phyloP scores from a whole-genome alignment of 1,140 invertebrate genomes.

The Caenorhabditis remanei region DNA sequence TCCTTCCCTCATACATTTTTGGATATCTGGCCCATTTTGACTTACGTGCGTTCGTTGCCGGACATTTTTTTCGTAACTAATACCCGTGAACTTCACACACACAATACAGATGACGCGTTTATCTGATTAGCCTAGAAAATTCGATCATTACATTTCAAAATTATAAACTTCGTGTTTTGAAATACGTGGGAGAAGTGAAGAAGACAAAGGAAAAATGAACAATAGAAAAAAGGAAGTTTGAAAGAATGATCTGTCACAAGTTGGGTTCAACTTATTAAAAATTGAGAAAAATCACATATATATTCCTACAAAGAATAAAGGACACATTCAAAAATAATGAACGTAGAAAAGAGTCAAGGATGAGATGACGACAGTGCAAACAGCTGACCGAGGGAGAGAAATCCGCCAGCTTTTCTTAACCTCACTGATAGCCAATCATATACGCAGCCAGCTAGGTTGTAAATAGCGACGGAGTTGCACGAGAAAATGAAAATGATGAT shows the following conservation, averaged over 20 bases:
- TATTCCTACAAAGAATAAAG: background rate
- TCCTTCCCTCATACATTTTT: no score
- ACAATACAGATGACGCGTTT: constrained; percentile 34
- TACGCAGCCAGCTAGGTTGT: constrained; percentile 22
- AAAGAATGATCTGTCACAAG: background rate
- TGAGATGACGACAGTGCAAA: constrained; percentile 20
- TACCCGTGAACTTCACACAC: constrained; percentile 33
- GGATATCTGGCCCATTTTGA: background rate
- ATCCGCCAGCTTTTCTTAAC: constrained; percentile 41
- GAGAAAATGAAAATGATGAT: constrained; percentile 1
- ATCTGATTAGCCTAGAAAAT: constrained; percentile 29
- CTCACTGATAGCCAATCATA: constrained; percentile 51
- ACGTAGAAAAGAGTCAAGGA: background rate
- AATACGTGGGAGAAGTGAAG: background rate
- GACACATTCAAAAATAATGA: constrained; percentile 11
- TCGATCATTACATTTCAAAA: background rate
- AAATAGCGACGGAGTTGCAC: constrained; percentile 7
- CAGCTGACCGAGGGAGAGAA: constrained; percentile 29
- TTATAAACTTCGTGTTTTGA: background rate
- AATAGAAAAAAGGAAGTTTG: background rate
- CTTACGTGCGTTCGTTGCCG: constrained; percentile 50
- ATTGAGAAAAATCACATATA: constrained; percentile 36
- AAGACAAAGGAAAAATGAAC: background rate
- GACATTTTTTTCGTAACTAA: constrained; percentile 44
- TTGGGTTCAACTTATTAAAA: background rate